Conservation (phyloP, 2,113 vertebrate genomes). For the Euleptes europaea region DNA sequence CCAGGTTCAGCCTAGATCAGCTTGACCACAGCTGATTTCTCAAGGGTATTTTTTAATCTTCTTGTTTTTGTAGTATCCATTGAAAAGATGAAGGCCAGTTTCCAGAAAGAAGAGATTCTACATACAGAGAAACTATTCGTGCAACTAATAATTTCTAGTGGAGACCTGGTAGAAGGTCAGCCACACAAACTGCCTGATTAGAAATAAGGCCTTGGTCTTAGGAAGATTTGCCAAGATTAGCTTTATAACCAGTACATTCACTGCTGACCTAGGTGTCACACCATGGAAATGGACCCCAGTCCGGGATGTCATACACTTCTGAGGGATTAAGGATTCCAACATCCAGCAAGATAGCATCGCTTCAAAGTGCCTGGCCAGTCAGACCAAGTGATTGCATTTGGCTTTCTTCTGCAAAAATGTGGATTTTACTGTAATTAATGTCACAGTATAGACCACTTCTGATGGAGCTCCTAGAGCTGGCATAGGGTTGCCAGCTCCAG, state of each 20-base stretch:
- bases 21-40: background rate
- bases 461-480: background rate
- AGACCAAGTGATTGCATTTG: background rate
- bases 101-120: background rate
- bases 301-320: background rate
- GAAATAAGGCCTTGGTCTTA: background rate
- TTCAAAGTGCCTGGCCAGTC: background rate
- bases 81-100: rapidly evolving
- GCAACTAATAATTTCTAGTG: background rate
- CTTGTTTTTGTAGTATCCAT: background rate
- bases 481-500: too few relatives aligned
- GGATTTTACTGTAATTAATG: background rate
- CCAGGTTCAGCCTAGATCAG: background rate
- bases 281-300: background rate
- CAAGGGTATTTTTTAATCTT: background rate
- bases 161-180: background rate
- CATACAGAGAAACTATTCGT: background rate
- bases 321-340: conserved; percentile 1
- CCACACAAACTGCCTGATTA: background rate
- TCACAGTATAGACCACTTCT: background rate
- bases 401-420: background rate
- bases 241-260: rapidly evolving
- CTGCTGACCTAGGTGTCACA: rapidly evolving
- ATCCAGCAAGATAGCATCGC: background rate
- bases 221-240: background rate